Base-by-base conservation (phyloP, 2,113 vertebrate species). In the Peromyscus californicus region DNA sequence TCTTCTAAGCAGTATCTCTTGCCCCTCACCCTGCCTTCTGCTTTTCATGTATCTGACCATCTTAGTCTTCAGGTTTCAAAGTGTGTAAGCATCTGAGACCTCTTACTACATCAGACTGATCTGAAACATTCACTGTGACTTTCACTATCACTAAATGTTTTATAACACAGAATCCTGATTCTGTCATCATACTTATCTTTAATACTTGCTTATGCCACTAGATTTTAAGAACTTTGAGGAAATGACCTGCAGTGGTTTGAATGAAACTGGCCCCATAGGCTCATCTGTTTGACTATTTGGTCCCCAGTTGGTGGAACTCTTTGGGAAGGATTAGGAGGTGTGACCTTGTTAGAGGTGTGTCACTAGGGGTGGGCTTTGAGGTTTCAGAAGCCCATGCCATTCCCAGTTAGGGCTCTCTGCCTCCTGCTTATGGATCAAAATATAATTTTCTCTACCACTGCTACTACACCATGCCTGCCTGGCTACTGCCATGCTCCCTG, bases 61-160 rank as follows among this genome's bases (percentile, higher is more conserved):
- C 39, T 95, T 87, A 45, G 75, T 78, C 72, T 87, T 97, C 24
- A 93, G 51, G 33, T 91, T 96, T 86, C 57, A 90, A 26, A 29
- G 39, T 74, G 75, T 94, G 61, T 67, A 42, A 65, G 31, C 51
- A 86, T 67, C 69, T 69, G 51, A 95, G 69, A 79, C 42, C 45
- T 89, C 12, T 51, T 89, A 67, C 10, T 29, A 95, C 67, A 90
- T 12, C 90, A 51, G 85, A 76, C 31, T 74, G 70, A 22, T 84
- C 17, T 80, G 48, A 42, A 95, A 87, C 63, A 42, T 79, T 10
- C 12, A 3, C 48, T 24, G 11, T 29, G 15, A 2, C 17, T 54
- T 33, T 10, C 76, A 51, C 74, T 61, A 75, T 42, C 36, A 2
- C 1, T 76, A 21, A 24, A 31, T 97, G 8, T 84, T 95, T 67